Conservation (phyloP, 2,113 vertebrate genomes). For the Lichenostomus cassidix region DNA sequence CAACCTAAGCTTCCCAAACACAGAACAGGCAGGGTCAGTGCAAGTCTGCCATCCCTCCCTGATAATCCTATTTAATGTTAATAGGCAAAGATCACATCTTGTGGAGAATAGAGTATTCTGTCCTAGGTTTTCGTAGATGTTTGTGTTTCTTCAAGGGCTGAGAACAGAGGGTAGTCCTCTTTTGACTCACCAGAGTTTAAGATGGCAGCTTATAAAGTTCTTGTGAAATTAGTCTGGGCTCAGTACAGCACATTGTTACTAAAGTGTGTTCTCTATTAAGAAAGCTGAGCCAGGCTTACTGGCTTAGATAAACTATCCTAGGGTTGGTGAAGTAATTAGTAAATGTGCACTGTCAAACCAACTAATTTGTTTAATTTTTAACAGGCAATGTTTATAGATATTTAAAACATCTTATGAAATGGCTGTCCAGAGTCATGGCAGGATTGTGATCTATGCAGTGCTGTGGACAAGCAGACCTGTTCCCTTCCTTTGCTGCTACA, state of each 20-base stretch:
- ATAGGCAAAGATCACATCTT: neutral
- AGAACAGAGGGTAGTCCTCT: neutral
- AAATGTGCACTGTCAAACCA: neutral
- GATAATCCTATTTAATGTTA: neutral
- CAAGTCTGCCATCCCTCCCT: neutral
- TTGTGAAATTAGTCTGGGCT: neutral
- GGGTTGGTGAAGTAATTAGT: conserved; percentile 18
- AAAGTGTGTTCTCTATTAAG: neutral
- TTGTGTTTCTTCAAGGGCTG: neutral
- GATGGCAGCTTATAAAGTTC: neutral
- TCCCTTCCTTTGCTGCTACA: neutral
- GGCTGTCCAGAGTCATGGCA: neutral
- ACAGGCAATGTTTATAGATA: conserved; percentile 1
- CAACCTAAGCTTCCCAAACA: neutral
- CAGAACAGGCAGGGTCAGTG: neutral
- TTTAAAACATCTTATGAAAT: conserved; percentile 30
- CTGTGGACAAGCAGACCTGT: neutral
- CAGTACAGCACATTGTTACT: neutral
- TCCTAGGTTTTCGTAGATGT: neutral
- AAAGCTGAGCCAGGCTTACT: conserved; percentile 3
- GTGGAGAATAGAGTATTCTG: neutral
- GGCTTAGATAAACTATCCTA: neutral
- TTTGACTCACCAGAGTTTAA: neutral
- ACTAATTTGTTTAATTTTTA: conserved; percentile 35
- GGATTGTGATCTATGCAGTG: neutral